Base-by-base conservation (phyloP, 1,140 invertebrate genomes). In the Yoshiicerus persimilis region DNA sequence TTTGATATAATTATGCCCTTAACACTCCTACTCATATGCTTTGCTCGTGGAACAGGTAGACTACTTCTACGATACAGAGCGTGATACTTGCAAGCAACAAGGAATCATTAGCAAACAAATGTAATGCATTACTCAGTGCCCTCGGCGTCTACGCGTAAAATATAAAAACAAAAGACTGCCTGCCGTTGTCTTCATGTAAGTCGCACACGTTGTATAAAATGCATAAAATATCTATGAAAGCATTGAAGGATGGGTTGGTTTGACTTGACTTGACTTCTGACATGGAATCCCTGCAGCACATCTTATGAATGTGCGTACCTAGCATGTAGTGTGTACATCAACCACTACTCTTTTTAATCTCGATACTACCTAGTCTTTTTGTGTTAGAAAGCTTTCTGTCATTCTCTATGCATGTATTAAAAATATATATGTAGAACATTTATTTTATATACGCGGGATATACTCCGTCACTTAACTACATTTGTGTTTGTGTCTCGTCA, bases 191-290 rank as follows among this genome's bases (percentile, higher is more conserved):
- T 36, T 80, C 75, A 25, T 80, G 75, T 36, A 80, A 80, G 75
- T 80, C 75, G 75, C 75, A 80, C 75, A 80, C 75, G 75, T 80
- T 80, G 75, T 80, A 80, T 80, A 80, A 80, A 80, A 80, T 80
- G 75, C 75, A 80, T 80, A 80, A 80, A 80, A 80, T 80, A 80
- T 36, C 75, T 80, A 80, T 36, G 75, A 23, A 32, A 80, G 75
- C 75, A 80, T 80, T 32, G 75, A 80, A 80, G 75, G 20, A 56
- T 56, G 47, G 47, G 13, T 56, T 56, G 47, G 20, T 10, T 34
- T 32, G 10, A 75, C 25, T 80, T 80, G 75, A 32, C 70, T 77
- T 77, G 70, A 80, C 75, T 80, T 80, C 75, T 80, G 75, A 80
- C 75, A 80, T 80, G 75, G 75, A 80, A 80, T 80, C 75, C 75